phyloP scores from a whole-genome alignment of 2,888 invertebrate species.

The Dysmachus trigonus region DNA sequence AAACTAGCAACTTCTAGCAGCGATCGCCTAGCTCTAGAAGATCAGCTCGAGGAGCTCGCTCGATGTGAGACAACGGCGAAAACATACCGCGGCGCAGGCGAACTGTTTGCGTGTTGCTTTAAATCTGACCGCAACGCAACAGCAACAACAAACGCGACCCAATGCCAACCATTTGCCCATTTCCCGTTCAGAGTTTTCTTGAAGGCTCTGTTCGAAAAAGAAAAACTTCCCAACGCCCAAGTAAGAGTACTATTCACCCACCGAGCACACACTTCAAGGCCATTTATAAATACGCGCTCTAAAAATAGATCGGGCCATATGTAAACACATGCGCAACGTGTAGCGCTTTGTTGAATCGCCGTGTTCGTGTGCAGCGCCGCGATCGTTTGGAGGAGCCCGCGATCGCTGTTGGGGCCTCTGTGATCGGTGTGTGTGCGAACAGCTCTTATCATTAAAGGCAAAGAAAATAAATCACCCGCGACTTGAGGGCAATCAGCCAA shows the following conservation, averaged over 20 bases:
- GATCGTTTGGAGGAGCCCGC: neutral
- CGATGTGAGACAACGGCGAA: neutral
- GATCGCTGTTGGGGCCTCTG: neutral
- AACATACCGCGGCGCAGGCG: neutral
- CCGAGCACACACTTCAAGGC: conserved; percentile 47
- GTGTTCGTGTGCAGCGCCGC: neutral
- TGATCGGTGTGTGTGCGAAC: neutral
- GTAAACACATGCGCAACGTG: conserved; percentile 37
- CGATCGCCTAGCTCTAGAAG: neutral
- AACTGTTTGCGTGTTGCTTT: neutral
- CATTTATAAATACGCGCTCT: conserved; percentile 49
- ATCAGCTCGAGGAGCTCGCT: neutral
- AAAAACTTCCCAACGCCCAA: neutral
- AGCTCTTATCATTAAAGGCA: conserved; percentile 15
- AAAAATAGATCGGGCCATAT: conserved; percentile 44
- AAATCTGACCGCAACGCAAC: neutral
- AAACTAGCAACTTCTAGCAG: neutral
- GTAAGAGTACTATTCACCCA: conserved; percentile 34
- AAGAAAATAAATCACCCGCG: conserved; percentile 38
- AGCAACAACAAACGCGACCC: neutral
- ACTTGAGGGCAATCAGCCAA: conserved; percentile 34
- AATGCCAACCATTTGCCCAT: neutral
- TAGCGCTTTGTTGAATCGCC: neutral
- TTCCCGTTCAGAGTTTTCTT: neutral
- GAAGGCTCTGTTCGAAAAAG: neutral